Conservation (phyloP, 2,888 invertebrate genomes). For the Terebella lapidaria region DNA sequence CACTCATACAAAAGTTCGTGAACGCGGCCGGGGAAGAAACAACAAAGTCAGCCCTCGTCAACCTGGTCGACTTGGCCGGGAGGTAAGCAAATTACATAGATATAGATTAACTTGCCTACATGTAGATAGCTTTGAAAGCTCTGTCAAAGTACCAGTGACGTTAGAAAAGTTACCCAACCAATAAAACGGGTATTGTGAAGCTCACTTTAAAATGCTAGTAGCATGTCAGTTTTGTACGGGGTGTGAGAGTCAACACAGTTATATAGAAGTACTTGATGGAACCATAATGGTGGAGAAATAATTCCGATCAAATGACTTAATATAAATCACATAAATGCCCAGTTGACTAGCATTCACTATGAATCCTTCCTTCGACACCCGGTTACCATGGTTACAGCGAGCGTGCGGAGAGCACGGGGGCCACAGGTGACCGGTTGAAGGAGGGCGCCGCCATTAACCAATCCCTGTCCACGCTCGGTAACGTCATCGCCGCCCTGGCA, state of each 20-base stretch:
- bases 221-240: too few species aligned
- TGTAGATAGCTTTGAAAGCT: too few species aligned
- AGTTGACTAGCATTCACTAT: too few species aligned
- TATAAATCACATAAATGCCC: too few species aligned
- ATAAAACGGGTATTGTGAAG: too few species aligned
- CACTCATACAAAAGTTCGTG: slow-evolving; percentile 57
- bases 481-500: slow-evolving; percentile 56
- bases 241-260: too few species aligned
- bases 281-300: too few species aligned
- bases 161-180: neutral
- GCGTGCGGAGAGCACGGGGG: slow-evolving; percentile 58
- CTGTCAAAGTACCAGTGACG: too few species aligned
- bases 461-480: slow-evolving; percentile 58
- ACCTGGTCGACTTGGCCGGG: slow-evolving; percentile 61
- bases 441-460: slow-evolving; percentile 61
- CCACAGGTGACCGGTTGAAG: slow-evolving; percentile 59
- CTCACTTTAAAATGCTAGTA: too few species aligned
- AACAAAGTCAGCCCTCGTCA: slow-evolving; percentile 56
- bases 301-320: too few species aligned
- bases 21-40: slow-evolving; percentile 57
- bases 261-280: too few species aligned
- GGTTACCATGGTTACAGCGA: slow-evolving; percentile 50
- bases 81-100: slow-evolving; percentile 47
- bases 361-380: too few species aligned
- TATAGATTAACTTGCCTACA: neutral